Conservation (phyloP, 2,797 vertebrate species). For the Cetoscarus ocellatus region DNA sequence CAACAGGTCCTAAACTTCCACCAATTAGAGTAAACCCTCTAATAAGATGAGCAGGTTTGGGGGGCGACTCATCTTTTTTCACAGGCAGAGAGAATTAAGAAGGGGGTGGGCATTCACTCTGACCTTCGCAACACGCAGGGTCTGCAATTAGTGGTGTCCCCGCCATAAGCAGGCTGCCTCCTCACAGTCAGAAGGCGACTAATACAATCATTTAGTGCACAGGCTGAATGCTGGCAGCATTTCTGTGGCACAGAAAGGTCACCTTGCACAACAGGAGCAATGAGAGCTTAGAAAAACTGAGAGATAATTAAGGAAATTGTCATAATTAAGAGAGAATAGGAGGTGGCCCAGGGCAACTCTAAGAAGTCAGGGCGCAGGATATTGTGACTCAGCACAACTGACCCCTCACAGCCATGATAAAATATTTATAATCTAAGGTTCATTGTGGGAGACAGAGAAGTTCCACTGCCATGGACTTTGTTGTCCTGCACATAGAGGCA, state of each 20-base stretch:
- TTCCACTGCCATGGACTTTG: too few species aligned
- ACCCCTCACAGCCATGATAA: conserved; percentile 59
- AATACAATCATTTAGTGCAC: conserved; percentile 73
- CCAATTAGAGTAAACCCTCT: conserved; percentile 72
- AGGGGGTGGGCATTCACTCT: conserved; percentile 35
- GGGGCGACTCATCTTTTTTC: conserved; percentile 59
- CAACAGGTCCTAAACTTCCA: conserved; percentile 57
- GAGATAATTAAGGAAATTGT: conserved; percentile 79
- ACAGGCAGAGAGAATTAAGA: conserved; percentile 49
- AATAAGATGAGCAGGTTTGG: conserved; percentile 51
- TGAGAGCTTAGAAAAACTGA: conserved; percentile 54
- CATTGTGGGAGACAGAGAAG: conserved; percentile 34
- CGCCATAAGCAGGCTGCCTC: conserved; percentile 71
- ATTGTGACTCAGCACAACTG: conserved; percentile 64
- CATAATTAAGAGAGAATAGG: conserved; percentile 77
- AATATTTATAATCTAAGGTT: conserved; percentile 72
- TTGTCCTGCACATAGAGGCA: too few species aligned
- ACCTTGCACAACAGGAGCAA: conserved; percentile 71
- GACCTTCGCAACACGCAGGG: conserved; percentile 79
- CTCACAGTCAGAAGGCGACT: conserved; percentile 73
- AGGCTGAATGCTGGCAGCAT: conserved; percentile 74
- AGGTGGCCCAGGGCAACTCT: conserved; percentile 68
- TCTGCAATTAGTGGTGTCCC: conserved; percentile 81
- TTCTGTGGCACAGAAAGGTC: conserved; percentile 82
- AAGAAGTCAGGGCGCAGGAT: conserved; percentile 68